A percentile compares a stretch with the other conserved stretches of the same genome.
These are phyloP conservation scores for Trichonephila clavipes DNA, from an alignment of 1,140 invertebrate genomes.

Conservation along the genomic window DNA sequence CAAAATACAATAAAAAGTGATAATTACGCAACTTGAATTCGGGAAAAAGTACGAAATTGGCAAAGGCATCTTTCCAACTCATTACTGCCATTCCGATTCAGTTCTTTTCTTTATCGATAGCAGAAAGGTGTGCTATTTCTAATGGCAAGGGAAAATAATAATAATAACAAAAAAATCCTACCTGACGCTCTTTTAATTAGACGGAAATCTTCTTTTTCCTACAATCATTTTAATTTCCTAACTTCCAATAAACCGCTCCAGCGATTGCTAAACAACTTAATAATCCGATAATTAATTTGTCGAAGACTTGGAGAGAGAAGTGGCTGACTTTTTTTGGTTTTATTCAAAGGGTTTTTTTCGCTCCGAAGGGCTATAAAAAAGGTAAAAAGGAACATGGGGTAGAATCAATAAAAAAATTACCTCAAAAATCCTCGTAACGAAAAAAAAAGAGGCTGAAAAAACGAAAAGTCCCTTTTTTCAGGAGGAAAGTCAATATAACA, in stretches of 20 bases:
- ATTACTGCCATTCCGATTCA: neutral
- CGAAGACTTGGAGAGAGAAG: slow-evolving; percentile 1
- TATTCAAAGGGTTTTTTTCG: neutral
- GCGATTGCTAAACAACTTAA: slow-evolving; percentile 56
- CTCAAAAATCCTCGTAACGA: neutral
- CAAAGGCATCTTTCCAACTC: neutral
- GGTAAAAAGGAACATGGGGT: neutral
- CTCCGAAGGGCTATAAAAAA: neutral
- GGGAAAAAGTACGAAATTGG: neutral
- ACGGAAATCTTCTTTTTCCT: neutral
- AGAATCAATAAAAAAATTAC: slow-evolving; percentile 53
- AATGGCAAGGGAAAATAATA: neutral
- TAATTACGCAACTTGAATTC: neutral
- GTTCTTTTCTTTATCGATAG: neutral
- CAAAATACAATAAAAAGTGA: neutral
- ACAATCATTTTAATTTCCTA: slow-evolving; percentile 31
- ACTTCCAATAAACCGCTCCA: slow-evolving; percentile 56
- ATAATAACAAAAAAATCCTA: neutral
- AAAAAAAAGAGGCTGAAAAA: neutral
- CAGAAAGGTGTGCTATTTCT: neutral
- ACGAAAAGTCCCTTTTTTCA: neutral
- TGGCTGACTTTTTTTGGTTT: neutral
- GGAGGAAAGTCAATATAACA: slow-evolving; percentile 62
- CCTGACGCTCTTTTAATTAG: slow-evolving; percentile 37
- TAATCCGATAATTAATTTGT: slow-evolving; percentile 70